Evolutionary conservation across 2,888 invertebrate species (phyloP).

Genomic region (Bellardia bayeri): DNA sequence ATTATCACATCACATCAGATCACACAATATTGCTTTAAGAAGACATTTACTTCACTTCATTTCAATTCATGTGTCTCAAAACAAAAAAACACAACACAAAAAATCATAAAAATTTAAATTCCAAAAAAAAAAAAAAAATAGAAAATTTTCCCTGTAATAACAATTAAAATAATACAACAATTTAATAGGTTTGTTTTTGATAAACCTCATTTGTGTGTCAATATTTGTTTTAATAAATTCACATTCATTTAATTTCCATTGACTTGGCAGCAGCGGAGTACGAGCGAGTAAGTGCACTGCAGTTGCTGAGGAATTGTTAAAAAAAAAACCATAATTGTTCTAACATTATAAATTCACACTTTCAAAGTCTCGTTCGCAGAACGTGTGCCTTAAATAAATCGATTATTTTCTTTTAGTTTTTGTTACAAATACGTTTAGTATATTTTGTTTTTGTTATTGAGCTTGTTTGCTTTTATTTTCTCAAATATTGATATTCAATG

Average conservation of each 20-base stretch:
- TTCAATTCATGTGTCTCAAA: neutral
- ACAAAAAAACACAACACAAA: constrained; percentile 10
- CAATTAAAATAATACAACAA: neutral
- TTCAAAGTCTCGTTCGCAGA: neutral
- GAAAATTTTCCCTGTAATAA: constrained; percentile 36
- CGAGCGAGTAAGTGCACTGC: neutral
- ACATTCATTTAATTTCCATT: neutral
- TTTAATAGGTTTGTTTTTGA: constrained; percentile 19
- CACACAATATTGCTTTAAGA: neutral
- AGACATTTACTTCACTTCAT: too few relatives aligned
- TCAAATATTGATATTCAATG: constrained; percentile 16
- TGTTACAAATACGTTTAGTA: neutral
- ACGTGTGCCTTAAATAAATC: constrained; percentile 40
- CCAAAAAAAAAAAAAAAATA: neutral
- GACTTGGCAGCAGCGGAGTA: neutral
- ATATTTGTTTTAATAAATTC: constrained; percentile 34
- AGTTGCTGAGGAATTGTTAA: neutral
- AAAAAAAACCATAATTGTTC: neutral
- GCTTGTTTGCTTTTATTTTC: constrained; percentile 10
- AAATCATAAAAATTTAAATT: constrained; percentile 1
- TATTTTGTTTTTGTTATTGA: neutral
- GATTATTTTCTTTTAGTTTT: neutral
- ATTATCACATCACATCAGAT: constrained; percentile 12
- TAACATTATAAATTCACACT: constrained; percentile 27
- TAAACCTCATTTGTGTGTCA: constrained; percentile 31